Evolutionary conservation across 2,888 invertebrate genomes (phyloP), one percentile per base, ranked within the genome.

Genomic region (Lathronympha strigana): DNA sequence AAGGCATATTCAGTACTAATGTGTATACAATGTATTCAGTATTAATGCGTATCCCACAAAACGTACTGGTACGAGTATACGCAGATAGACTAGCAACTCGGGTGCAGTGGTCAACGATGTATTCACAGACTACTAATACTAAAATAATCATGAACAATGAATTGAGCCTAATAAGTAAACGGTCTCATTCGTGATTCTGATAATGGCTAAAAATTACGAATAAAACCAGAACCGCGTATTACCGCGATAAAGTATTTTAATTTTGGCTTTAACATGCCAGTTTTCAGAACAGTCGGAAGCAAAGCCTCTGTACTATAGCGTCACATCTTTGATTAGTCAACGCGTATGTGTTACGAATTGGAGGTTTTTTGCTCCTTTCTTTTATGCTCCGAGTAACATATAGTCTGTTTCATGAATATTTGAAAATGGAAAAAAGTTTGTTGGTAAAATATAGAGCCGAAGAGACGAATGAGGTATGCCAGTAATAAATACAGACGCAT

Each of bases 241-340:
- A 43, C 31, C 40, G 6, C 25, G 28, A 13, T 9, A n/a, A 43
- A 19, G 28, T 38, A 40, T 55, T 55, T 55, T 57, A 55, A 45
- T 43, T 31, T 31, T 17, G 17, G 31, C n/a, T 43, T 55, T 57
- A 57, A 31, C 19, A 31, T 15, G 25, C 47, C 9, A 15, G 36
- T 57, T 57, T 57, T 43, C 31, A 45, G 19, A 31, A n/a, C 47
- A 40, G 28, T 9, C 23, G n/a, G 6, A 23, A n/a, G 1, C 11
- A 36, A 53, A 36, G 57, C 19, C 55, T 57, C 57, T 55, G 55
- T 55, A 19, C 40, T 57, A 43, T 43, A 28, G 6, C 13, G 43
- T 57, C 55, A 43, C 57, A 19, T 57, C 43, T 45, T 57, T 57
- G n/a, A n/a, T 57, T 31, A 45, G 21, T 45, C 57, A 45, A 19